A percentile compares a stretch with the other conserved stretches of the same genome.
Conservation (phyloP, 2,113 vertebrate species). For the Dunckerocampus dactyliophorus region DNA sequence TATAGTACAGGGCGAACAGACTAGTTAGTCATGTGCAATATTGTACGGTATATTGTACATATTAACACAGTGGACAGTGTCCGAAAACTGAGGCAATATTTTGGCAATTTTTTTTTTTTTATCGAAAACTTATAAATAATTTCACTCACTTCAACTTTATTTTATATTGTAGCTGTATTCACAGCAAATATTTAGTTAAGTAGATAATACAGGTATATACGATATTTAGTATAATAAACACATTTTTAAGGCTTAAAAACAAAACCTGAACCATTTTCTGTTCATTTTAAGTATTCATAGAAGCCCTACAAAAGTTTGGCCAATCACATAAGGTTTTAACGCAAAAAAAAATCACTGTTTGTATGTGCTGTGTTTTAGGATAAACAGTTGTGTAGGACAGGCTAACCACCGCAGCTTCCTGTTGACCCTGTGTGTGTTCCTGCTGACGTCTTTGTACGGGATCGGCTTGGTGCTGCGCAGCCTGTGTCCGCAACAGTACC, state of each 20-base stretch:
- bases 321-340: background rate
- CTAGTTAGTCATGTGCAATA: too few species aligned
- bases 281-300: background rate
- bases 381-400: constrained; percentile 96
- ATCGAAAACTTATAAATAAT: too few species aligned
- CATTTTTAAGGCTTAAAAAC: background rate
- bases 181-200: too few species aligned
- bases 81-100: too few species aligned
- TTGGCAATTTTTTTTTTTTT: too few species aligned
- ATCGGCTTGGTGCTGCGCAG: constrained; percentile 84
- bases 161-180: too few species aligned
- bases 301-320: background rate
- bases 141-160: too few species aligned
- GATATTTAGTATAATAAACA: background rate
- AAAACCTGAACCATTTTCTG: background rate
- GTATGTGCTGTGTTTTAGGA: constrained; percentile 73
- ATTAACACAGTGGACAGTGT: too few species aligned
- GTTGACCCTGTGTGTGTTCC: constrained; percentile 85
- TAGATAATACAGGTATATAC: too few species aligned
- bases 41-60: too few species aligned
- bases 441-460: constrained; percentile 89
- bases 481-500: constrained; percentile 78
- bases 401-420: constrained; percentile 91
- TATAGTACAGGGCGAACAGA: too few species aligned
- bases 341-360: background rate